Conservation (phyloP, 2,888 invertebrate genomes). For the Apantesis nais region DNA sequence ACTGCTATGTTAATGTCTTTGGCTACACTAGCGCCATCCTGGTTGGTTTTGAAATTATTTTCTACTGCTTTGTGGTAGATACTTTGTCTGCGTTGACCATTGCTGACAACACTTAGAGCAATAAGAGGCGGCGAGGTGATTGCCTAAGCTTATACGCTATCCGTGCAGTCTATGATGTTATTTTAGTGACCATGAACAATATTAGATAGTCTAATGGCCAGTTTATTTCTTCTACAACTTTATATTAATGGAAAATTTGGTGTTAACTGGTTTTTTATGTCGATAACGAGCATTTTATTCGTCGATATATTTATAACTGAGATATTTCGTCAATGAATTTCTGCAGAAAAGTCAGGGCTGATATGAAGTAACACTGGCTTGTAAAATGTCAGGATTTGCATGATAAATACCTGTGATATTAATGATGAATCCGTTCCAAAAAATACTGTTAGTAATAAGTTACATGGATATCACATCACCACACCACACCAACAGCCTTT, state of each 20-base stretch:
- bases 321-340: slow-evolving; percentile 2
- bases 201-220: not conserved
- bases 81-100: too few species aligned
- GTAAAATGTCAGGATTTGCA: slow-evolving; percentile 19
- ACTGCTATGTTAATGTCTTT: too few species aligned
- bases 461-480: too few species aligned
- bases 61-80: too few species aligned
- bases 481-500: too few species aligned
- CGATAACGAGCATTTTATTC: not conserved
- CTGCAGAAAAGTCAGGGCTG: slow-evolving; percentile 16
- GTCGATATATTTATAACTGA: not conserved
- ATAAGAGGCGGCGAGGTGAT: not conserved
- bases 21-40: too few species aligned
- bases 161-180: not conserved
- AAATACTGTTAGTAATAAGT: not conserved
- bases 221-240: not conserved
- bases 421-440: not conserved
- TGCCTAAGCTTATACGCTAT: not conserved
- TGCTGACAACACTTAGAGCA: not conserved
- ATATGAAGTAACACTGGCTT: not conserved
- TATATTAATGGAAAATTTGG: not conserved
- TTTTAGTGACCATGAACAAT: not conserved
- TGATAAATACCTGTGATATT: not conserved
- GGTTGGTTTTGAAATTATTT: too few species aligned
- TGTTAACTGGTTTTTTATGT: not conserved